Evolutionary conservation across 2,888 invertebrate genomes (phyloP).

Genomic region (Drosophila bunnanda): DNA sequence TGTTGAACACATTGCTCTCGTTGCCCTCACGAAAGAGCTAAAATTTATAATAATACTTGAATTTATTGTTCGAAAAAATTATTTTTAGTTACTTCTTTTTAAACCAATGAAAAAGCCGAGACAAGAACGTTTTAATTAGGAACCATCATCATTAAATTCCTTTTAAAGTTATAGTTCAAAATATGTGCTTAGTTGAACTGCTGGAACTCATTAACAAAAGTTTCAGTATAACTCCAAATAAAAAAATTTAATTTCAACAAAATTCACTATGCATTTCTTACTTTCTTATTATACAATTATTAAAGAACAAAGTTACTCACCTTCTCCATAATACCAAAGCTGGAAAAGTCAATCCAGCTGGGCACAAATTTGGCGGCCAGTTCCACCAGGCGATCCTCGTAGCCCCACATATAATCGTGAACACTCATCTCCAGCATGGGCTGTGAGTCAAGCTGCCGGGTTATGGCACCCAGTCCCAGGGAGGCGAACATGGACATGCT

Average conservation of each 20-base stretch:
- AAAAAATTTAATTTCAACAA: too few relatives aligned
- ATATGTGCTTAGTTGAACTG: background rate
- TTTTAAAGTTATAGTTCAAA: background rate
- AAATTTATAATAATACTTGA: conserved; percentile 40
- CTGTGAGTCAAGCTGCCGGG: conserved; percentile 86
- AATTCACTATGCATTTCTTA: background rate
- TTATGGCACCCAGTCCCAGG: conserved; percentile 87
- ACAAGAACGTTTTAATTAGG: background rate
- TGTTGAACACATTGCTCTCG: conserved; percentile 86
- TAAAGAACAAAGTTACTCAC: conserved; percentile 84
- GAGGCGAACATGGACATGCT: conserved; percentile 85
- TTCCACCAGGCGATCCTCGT: conserved; percentile 90
- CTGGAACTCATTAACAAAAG: background rate
- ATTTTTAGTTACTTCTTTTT: too few relatives aligned
- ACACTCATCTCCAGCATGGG: conserved; percentile 88
- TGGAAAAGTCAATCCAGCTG: conserved; percentile 91
- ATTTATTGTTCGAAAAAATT: background rate
- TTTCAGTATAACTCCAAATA: background rate
- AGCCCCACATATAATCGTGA: conserved; percentile 92
- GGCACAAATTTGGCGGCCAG: conserved; percentile 90
- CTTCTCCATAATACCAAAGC: conserved; percentile 92
- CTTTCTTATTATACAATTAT: background rate
- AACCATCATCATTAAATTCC: background rate
- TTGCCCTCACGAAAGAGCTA: conserved; percentile 88
- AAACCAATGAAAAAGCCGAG: background rate